Percentiles rank a stretch among this genome's conserved stretches.
Conservation (phyloP, 92 coral and sea anemone genomes). For the Isaurus tuberculatus region DNA sequence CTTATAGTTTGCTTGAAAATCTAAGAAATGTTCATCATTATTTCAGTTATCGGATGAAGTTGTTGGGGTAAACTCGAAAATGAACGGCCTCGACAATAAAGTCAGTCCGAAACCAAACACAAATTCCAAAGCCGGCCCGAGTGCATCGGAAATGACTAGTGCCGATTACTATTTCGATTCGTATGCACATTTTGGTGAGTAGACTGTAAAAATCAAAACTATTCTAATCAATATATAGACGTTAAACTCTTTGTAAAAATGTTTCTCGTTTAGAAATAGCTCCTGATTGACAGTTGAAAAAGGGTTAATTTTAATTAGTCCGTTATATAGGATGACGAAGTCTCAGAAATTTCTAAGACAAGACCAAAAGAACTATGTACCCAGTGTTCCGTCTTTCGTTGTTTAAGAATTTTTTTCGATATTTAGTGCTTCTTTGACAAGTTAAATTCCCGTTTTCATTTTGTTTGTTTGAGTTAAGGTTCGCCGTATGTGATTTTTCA, state of each 20-base stretch:
- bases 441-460: too few relatives aligned
- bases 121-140: conserved; percentile 52
- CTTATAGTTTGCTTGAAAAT: not conserved
- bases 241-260: not conserved
- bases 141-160: conserved; percentile 92
- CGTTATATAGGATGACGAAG: too few relatives aligned
- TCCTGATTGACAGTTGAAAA: not conserved
- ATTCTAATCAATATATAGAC: not conserved
- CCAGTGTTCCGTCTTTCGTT: too few relatives aligned
- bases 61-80: conserved; percentile 75
- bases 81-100: conserved; percentile 49
- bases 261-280: not conserved
- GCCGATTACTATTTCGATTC: conserved; percentile 99
- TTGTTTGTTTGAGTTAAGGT: too few relatives aligned
- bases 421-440: too few relatives aligned
- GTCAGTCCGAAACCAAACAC: not conserved
- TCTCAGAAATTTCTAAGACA: too few relatives aligned
- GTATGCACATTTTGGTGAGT: conserved; percentile 97
- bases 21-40: conserved; percentile 9
- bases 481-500: too few relatives aligned
- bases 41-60: conserved; percentile 67
- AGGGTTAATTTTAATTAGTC: not conserved
- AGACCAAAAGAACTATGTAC: too few relatives aligned
- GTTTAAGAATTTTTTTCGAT: too few relatives aligned
- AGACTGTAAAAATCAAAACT: not conserved